Evolutionary conservation across 2,888 invertebrate species (phyloP).

Genomic region (Lasioglossum calceatum): DNA sequence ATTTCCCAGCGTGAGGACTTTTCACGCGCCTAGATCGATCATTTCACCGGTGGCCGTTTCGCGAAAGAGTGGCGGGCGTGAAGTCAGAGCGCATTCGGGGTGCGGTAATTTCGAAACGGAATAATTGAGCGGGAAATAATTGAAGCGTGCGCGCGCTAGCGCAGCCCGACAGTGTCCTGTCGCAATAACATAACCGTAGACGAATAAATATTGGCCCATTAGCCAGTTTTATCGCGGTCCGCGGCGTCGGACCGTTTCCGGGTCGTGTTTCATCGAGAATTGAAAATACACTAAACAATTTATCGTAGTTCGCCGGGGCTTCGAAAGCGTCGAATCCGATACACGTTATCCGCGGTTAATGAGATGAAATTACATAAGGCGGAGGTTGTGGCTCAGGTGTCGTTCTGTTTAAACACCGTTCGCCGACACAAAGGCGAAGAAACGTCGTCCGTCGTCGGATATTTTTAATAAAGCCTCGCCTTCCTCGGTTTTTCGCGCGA

Average conservation of each 20-base stretch:
- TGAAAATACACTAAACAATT: conserved; percentile 39
- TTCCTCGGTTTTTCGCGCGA: neutral
- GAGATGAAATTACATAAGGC: neutral
- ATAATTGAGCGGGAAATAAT: conserved; percentile 52
- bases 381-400: neutral
- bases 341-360: neutral
- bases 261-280: conserved; percentile 18
- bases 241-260: neutral
- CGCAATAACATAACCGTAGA: conserved; percentile 24
- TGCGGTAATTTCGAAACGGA: conserved; percentile 36
- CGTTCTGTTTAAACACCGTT: neutral
- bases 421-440: neutral
- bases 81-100: neutral
- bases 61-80: neutral
- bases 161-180: neutral
- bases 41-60: neutral
- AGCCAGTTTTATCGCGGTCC: conserved; percentile 40
- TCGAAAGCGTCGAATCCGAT: neutral
- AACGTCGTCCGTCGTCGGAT: neutral
- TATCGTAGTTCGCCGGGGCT: neutral
- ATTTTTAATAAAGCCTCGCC: conserved; percentile 41
- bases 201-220: conserved; percentile 51
- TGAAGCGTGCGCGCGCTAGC: conserved; percentile 22
- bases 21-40: conserved; percentile 4
- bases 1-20: neutral